These are phyloP conservation scores for Ptiloglossa arizonensis DNA, from an alignment of 1,140 invertebrate species.

Conservation along the genomic window DNA sequence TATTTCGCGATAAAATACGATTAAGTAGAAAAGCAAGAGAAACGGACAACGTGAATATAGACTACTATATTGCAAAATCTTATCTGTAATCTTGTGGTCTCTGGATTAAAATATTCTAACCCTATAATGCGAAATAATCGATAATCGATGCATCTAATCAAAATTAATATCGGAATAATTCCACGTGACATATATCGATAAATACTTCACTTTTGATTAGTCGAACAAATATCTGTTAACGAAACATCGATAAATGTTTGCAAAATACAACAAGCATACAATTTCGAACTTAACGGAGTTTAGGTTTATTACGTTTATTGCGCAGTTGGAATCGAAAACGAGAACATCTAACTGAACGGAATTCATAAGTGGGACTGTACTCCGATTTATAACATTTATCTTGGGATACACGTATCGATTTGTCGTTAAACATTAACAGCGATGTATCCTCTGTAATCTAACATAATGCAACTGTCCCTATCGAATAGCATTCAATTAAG, in stretches of 20 bases:
- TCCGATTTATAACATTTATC: not conserved
- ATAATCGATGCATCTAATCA: too few relatives aligned
- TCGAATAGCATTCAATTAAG: not conserved
- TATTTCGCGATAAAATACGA: too few relatives aligned
- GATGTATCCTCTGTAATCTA: constrained; percentile 13
- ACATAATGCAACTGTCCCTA: not conserved
- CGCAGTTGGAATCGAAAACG: not conserved
- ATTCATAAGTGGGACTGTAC: not conserved
- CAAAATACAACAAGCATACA: not conserved
- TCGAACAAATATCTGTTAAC: not conserved
- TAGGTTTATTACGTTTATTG: not conserved
- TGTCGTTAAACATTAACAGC: not conserved
- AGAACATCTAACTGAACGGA: not conserved
- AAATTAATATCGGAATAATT: too few relatives aligned
- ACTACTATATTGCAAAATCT: too few relatives aligned
- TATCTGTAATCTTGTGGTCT: not conserved
- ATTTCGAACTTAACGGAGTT: too few relatives aligned
- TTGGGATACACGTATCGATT: not conserved
- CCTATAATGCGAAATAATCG: not conserved
- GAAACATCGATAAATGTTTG: not conserved
- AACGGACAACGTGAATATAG: not conserved
- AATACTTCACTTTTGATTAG: too few relatives aligned
- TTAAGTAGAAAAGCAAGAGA: not conserved
- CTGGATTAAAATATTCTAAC: not conserved
- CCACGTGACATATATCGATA: too few relatives aligned